phyloP scores from a whole-genome alignment of 2,888 invertebrate genomes.

The Petrolisthes manimaculis region DNA sequence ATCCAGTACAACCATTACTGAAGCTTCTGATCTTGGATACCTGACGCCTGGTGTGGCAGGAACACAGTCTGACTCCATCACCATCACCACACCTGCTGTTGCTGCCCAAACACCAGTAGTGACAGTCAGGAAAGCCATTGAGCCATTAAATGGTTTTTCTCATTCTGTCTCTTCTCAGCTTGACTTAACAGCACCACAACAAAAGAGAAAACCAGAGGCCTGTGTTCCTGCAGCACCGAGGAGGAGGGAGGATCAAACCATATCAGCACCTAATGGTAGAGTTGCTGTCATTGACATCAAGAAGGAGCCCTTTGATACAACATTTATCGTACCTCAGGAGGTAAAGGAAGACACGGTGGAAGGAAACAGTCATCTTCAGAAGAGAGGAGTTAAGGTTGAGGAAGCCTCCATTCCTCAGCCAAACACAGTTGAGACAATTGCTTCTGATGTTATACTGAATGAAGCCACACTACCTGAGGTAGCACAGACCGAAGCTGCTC shows the following conservation, averaged over 20 bases:
- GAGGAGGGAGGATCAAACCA: not conserved
- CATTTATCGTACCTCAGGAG: not conserved
- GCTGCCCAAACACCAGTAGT: not conserved
- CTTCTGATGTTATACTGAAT: slow-evolving; percentile 1
- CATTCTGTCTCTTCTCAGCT: not conserved
- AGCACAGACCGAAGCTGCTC: slow-evolving; percentile 29
- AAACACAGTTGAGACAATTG: not conserved
- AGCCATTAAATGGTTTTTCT: not conserved
- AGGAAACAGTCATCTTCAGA: not conserved
- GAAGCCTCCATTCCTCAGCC: not conserved
- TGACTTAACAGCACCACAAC: not conserved
- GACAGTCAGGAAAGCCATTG: slow-evolving; percentile 17
- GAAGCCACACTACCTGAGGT: slow-evolving; percentile 30
- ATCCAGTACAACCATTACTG: slow-evolving; percentile 32
- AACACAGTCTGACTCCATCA: not conserved
- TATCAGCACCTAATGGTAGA: not conserved
- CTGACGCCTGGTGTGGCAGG: not conserved
- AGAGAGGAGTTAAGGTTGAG: not conserved
- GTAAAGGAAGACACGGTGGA: not conserved
- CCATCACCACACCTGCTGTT: not conserved
- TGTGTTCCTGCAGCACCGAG: not conserved
- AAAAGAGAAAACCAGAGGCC: not conserved
- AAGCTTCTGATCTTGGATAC: slow-evolving; percentile 25
- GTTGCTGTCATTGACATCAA: too few species aligned
- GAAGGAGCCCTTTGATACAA: not conserved